A percentile compares a stretch with the other conserved stretches of the same genome.
phyloP scores from a whole-genome alignment of 2,797 vertebrate species.

The Sebastes matsubarae region DNA sequence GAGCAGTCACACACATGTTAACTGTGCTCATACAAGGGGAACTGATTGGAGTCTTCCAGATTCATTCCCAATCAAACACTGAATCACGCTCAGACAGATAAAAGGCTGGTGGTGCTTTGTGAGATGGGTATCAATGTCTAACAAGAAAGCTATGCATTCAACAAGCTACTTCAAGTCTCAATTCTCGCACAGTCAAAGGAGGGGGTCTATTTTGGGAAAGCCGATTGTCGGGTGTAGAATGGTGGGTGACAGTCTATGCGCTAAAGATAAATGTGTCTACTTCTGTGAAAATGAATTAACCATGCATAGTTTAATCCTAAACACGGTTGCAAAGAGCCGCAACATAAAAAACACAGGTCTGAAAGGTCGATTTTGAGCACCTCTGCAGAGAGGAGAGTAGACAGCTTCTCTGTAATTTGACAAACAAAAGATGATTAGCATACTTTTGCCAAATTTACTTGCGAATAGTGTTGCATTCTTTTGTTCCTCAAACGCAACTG shows the following conservation, averaged over 20 bases:
- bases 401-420: constrained; percentile 53
- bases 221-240: constrained; percentile 48
- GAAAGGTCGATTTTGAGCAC: constrained; percentile 38
- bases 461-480: constrained; percentile 20
- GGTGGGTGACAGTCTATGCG: constrained; percentile 11
- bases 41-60: constrained; percentile 75
- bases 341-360: constrained; percentile 39
- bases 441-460: constrained; percentile 43
- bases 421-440: constrained; percentile 57
- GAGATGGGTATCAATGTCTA: constrained; percentile 56
- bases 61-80: constrained; percentile 64
- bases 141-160: constrained; percentile 47
- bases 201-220: constrained; percentile 44
- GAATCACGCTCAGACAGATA: constrained; percentile 60
- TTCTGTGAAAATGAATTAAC: constrained; percentile 51
- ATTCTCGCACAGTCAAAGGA: constrained; percentile 42
- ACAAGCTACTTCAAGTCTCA: constrained; percentile 30
- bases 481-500: constrained; percentile 18
- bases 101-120: constrained; percentile 53
- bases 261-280: constrained; percentile 53
- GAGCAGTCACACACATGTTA: constrained; percentile 73
- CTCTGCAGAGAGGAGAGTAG: constrained; percentile 24
- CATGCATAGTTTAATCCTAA: constrained; percentile 57
- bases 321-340: constrained; percentile 24
- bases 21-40: constrained; percentile 72